phyloP scores from a whole-genome alignment of 2,888 invertebrate species.

The Gibbula magus region DNA sequence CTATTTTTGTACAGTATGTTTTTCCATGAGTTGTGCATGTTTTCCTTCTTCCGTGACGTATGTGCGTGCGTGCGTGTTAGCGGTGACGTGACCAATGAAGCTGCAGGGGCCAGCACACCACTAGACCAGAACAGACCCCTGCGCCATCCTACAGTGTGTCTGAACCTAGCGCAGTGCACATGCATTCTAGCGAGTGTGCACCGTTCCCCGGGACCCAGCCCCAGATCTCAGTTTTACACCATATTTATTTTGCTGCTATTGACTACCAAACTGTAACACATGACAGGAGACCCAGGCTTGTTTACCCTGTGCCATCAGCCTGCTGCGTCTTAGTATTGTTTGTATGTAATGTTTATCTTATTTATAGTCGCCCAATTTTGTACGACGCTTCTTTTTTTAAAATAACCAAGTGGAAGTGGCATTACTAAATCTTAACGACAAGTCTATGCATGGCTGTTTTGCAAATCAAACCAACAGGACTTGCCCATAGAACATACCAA shows the following conservation, averaged over 20 bases:
- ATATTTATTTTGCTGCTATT: slow-evolving; percentile 21
- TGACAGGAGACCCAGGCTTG: neutral
- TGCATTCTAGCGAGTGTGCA: neutral
- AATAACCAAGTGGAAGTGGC: neutral
- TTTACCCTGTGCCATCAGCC: neutral
- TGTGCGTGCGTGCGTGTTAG: slow-evolving; percentile 21
- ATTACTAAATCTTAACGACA: neutral
- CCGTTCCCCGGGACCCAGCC: neutral
- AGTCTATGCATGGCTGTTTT: slow-evolving; percentile 9
- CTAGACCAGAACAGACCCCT: neutral
- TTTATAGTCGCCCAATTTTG: neutral
- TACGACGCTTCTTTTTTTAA: slow-evolving; percentile 2
- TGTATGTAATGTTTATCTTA: slow-evolving; percentile 10
- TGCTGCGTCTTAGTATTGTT: slow-evolving; percentile 10
- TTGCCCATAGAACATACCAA: neutral
- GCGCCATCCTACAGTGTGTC: neutral
- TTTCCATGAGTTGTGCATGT: slow-evolving; percentile 26
- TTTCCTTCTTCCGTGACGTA: slow-evolving; percentile 11
- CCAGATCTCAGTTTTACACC: slow-evolving; percentile 17
- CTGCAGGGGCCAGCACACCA: slow-evolving; percentile 8
- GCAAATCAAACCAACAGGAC: neutral
- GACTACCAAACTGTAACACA: neutral
- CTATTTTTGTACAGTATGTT: slow-evolving; percentile 20
- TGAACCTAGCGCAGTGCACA: too few species aligned
- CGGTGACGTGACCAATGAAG: slow-evolving; percentile 3